Base-by-base conservation (phyloP, 2,797 vertebrate species). In the Orestias chungarensis region DNA sequence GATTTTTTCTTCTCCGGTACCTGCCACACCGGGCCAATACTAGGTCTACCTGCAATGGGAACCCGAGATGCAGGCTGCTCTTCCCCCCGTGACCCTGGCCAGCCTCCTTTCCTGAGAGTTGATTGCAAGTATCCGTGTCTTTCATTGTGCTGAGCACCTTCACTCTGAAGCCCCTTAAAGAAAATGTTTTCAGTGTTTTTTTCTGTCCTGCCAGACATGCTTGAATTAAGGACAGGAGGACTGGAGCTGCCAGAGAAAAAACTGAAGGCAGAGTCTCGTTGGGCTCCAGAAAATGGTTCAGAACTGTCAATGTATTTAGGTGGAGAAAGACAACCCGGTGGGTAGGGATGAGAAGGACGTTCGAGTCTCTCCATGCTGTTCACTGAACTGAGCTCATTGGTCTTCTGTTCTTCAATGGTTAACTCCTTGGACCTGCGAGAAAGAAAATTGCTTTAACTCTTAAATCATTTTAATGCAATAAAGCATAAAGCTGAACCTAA, bases 281-380 rank as follows among this genome's bases (percentile, higher is more conserved):
- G 95, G 73, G 65, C 77, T 80, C 91, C 89, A 1, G 87, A 77
- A 23, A 93, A 71, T 12, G 91, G 90, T 69, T 97, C 95, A 1
- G 93, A 86, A 81, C 87, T 93, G 79, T 91, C 89, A 43, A 86
- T 90, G 85, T 94, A 94, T 83, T 94, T 96, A 40, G 93, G 91
- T 0, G 93, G 94, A 0, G 94, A 95, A n/a, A 94, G 91, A 29
- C 83, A 87, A 57, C 90, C 92, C 0, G 88, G 87, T 0, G 92
- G 86, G 73, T 76, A 85, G 20, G 87, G 80, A 52, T 91, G 93
- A 17, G 92, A 67, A 54, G 91, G 86, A 3, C 83, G 93, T 65
- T 96, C 96, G 86, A 95, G 87, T 84, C 94, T 95, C 90, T 98
- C 96, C 90, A 97, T 95, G 75, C 91, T 95, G 74, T 91, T 94